phyloP scores from a whole-genome alignment of 2,888 invertebrate genomes.

The Gryllus longicercus region DNA sequence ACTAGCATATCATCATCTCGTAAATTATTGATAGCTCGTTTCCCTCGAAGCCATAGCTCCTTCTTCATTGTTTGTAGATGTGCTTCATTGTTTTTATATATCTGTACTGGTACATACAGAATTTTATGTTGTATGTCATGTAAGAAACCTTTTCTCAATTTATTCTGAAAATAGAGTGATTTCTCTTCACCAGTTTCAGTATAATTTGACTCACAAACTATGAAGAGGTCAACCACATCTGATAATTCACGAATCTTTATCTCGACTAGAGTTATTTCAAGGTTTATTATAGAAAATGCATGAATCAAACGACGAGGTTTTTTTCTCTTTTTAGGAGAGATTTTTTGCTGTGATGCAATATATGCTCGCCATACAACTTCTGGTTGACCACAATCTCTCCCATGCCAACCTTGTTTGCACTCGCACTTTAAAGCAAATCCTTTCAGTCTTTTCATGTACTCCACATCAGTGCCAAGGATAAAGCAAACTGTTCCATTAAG shows the following conservation, averaged over 20 bases:
- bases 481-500: slow-evolving; percentile 38
- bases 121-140: slow-evolving; percentile 54
- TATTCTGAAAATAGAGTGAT: slow-evolving; percentile 47
- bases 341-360: slow-evolving; percentile 54
- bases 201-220: slow-evolving; percentile 50
- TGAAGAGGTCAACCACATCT: slow-evolving; percentile 61
- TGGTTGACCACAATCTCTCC: slow-evolving; percentile 62
- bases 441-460: slow-evolving; percentile 44
- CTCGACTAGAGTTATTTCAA: slow-evolving; percentile 56
- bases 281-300: slow-evolving; percentile 53
- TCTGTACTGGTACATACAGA: slow-evolving; percentile 48
- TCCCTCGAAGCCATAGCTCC: slow-evolving; percentile 36
- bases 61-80: neutral
- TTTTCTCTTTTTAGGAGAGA: slow-evolving; percentile 49
- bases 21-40: slow-evolving; percentile 46
- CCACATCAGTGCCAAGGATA: slow-evolving; percentile 48
- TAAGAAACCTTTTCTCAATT: slow-evolving; percentile 51
- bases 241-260: slow-evolving; percentile 59
- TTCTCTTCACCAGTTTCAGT: slow-evolving; percentile 43
- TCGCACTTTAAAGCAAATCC: slow-evolving; percentile 46
- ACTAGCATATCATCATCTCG: slow-evolving; percentile 58
- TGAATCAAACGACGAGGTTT: slow-evolving; percentile 56
- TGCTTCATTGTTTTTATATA: slow-evolving; percentile 9
- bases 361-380: slow-evolving; percentile 65
- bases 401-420: slow-evolving; percentile 62